These are phyloP conservation scores for Eurypyga helias DNA, from an alignment of 2,113 vertebrate species.

Conservation along the genomic window DNA sequence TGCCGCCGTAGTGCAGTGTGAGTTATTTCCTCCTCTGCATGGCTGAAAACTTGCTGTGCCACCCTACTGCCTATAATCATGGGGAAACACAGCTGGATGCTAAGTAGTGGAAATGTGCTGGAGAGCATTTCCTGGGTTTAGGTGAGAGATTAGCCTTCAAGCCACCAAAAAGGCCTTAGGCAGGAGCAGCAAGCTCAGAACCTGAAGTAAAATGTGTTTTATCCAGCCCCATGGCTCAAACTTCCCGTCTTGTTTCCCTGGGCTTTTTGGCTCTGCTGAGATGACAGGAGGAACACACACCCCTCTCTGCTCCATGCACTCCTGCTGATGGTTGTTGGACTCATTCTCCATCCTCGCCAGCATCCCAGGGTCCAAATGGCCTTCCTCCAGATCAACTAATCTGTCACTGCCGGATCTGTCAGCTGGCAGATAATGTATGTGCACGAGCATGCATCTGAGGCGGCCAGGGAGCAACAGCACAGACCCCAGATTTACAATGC, in stretches of 20 bases:
- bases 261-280: background rate
- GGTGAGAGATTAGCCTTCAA: background rate
- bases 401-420: slow-evolving; percentile 33
- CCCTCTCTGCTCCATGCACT: background rate
- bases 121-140: background rate
- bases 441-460: background rate
- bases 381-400: slow-evolving; percentile 49
- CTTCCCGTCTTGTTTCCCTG: background rate
- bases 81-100: background rate
- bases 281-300: background rate
- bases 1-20: fast-evolving
- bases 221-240: background rate
- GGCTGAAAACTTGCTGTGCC: background rate
- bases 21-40: background rate
- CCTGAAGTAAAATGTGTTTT: background rate
- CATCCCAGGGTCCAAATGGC: background rate
- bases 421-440: slow-evolving; percentile 24
- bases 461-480: slow-evolving; percentile 15
- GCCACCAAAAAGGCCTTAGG: background rate
- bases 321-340: background rate
- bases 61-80: background rate
- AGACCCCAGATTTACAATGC: background rate
- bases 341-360: background rate
- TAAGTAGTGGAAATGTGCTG: background rate
- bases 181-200: background rate